Evolutionary conservation across 30 jellyfish, hydroid and myxozoan genomes (phyloP), one percentile per base, ranked within the genome.

Genomic region (Cassiopea andromeda): DNA sequence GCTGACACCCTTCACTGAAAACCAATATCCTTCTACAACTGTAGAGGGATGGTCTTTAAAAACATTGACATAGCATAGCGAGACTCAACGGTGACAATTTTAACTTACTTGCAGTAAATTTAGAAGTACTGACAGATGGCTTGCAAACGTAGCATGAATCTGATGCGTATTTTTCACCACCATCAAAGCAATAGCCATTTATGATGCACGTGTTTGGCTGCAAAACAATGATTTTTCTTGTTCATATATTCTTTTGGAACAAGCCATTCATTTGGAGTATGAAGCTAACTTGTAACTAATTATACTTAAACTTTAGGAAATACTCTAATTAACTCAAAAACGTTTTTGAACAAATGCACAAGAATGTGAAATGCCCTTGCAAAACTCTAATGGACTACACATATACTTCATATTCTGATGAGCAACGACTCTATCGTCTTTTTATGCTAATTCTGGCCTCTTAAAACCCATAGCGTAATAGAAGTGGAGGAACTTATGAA

Each of bases 131-230:
- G 44, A 48, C 48, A 9, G 94, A 76, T 7, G 94, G 90, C 46
- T 87, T 58, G 86, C 94, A 87, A 38, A 75, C 77, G 15, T 10
- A 69, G 74, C 94, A 87, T 12, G 69, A 46, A 60, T 87, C 90
- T 5, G 44, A 48, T 48, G 84, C 60, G 49, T 87, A 61, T 15
- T 67, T 66, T 61, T 87, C 90, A 19, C 90, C 89, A 3, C 67
- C 44, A 5, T 48, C 8, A 19, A 43, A 87, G 61, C 94, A 87
- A 48, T 87, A 68, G 9, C 94, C 94, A 87, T 87, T 87, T 19
- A 87, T 87, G 72, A 4, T 64, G 90, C 94, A 87, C 15, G 87
- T 77, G 1, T 66, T 79, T 7, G 89, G 76, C 94, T 87, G 82
- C 6, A 64, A 58, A 48, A 60, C 49, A 68, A 10, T 9, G 48